Conservation (phyloP, 2,113 vertebrate species). For the Leiothrix lutea region DNA sequence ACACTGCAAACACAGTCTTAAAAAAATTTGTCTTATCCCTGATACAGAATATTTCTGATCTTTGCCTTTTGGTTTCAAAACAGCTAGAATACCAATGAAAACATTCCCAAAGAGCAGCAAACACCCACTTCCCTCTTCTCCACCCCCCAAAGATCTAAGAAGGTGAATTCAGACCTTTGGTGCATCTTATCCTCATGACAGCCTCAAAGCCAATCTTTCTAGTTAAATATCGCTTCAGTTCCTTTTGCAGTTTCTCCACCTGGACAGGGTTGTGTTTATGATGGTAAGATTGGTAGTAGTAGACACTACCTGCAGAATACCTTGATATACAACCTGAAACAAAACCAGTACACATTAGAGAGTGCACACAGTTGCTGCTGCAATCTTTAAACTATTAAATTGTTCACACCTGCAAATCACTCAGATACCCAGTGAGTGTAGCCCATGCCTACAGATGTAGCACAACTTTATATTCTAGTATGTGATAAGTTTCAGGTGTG, state of each 20-base stretch:
- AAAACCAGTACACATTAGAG: neutral
- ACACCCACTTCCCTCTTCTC: accelerated
- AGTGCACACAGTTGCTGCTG: neutral
- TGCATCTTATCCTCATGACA: constrained; percentile 98
- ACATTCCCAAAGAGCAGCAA: neutral
- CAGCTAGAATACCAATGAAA: neutral
- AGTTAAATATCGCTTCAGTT: constrained; percentile 91
- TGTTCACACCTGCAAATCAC: neutral
- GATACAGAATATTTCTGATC: neutral
- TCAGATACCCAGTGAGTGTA: neutral
- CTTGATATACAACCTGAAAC: constrained; percentile 92
- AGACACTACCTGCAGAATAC: constrained; percentile 92
- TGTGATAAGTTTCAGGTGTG: neutral
- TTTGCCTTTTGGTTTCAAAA: neutral
- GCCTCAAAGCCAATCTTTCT: constrained; percentile 97
- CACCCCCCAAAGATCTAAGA: neutral
- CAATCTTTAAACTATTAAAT: neutral
- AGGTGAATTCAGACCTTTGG: constrained; percentile 82
- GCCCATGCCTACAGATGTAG: neutral
- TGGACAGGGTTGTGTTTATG: constrained; percentile 90
- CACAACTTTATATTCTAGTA: neutral
- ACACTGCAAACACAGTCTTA: neutral
- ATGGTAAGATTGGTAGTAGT: constrained; percentile 94
- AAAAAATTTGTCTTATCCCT: neutral
- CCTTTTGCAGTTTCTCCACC: constrained; percentile 90